Evolutionary conservation across 2,797 vertebrate species (phyloP).

Genomic region (Hylomyscus alleni): DNA sequence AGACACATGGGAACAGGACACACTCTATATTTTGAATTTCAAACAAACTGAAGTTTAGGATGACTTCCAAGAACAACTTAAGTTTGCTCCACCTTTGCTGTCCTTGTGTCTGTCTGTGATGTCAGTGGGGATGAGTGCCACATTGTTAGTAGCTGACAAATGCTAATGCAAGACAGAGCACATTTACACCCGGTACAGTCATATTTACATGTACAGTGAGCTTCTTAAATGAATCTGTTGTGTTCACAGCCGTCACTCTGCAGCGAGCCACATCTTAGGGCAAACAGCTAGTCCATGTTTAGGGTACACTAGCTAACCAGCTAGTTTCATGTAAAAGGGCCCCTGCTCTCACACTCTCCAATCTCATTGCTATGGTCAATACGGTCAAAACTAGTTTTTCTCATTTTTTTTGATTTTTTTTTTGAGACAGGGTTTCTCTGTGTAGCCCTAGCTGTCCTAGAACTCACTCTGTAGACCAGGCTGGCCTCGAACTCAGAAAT

Average conservation of each 20-base stretch:
- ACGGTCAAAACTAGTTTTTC: not conserved
- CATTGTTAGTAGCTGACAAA: not conserved
- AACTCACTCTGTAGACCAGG: too few species aligned
- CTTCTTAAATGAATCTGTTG: not conserved
- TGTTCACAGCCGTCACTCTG: constrained; percentile 34
- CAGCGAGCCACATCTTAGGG: not conserved
- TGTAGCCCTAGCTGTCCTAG: too few species aligned
- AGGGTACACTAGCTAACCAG: too few species aligned
- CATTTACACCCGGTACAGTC: constrained; percentile 12
- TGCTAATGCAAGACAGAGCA: constrained; percentile 3
- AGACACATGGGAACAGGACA: not conserved
- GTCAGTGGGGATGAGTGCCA: not conserved
- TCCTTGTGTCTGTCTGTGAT: not conserved
- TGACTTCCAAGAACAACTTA: not conserved
- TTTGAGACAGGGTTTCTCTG: too few species aligned
- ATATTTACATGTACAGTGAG: not conserved
- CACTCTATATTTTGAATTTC: not conserved
- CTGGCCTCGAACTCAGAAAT: too few species aligned
- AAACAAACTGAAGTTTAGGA: not conserved
- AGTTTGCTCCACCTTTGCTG: not conserved
- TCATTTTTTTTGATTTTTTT: too few species aligned
- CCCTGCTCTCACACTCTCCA: not conserved
- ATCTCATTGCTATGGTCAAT: not conserved
- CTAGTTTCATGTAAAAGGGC: not conserved
- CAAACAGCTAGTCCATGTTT: not conserved